Base-by-base conservation (phyloP, 2,797 vertebrate genomes). In the Acanthurus lineatus region DNA sequence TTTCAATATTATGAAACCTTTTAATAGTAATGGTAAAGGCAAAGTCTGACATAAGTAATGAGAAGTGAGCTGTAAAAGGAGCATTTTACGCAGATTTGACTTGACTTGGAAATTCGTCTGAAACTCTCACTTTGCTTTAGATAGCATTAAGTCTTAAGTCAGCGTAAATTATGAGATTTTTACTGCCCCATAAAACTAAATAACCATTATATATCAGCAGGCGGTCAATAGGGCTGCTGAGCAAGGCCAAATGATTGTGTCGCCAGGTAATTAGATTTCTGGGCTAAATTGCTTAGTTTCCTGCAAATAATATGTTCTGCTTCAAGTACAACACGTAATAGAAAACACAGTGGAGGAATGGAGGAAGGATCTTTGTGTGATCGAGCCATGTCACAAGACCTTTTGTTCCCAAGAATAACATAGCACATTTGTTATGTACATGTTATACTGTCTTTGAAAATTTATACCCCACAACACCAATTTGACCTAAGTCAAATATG, bases 131-230 rank as follows among this genome's bases (percentile, higher is more conserved):
- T 85, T 75, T 77, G 48, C 72, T 88, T 90, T 67, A 85, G 80
- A 87, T 82, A 44, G 63, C 8, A 14, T 78, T 70, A 63, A 52
- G 69, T 73, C 77, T 86, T 56, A 77, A 80, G 81, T 89, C 87
- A 91, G 77, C 66, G 1, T 81, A 89, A 86, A 89, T 79, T 72
- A 84, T 75, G 48, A 64, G 69, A 65, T 61, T 85, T 90, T 89
- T 84, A 90, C 59, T 75, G 77, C 76, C 66, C 60, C 20, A 72
- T 89, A 87, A 91, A 89, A 78, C 72, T 89, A 79, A 91, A 89
- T 76, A 58, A 73, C 69, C 68, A 81, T 88, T 84, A 86, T 79
- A 81, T 69, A 85, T 73, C 85, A 89, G 81, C 84, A 82, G 84
- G 90, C 56, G 54, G 73, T 86, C 64, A 82, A 84, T 90, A 68